These are phyloP conservation scores for Ia io DNA, from an alignment of 2,113 vertebrate species.

Conservation along the genomic window DNA sequence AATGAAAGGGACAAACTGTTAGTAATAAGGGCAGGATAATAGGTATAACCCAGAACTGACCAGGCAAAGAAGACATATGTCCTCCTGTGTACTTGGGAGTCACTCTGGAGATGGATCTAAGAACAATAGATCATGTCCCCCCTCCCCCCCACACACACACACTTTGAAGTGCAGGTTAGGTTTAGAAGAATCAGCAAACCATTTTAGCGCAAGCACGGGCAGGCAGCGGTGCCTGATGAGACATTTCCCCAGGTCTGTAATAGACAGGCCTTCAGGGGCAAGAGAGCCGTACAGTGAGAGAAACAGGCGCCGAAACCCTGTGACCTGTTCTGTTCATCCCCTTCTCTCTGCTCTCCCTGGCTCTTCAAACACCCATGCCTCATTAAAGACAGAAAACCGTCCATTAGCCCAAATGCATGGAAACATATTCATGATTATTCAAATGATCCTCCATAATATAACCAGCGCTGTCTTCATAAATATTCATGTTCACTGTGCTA, in stretches of 20 bases:
- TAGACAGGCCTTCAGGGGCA: background rate
- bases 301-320: fast-evolving
- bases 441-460: slow-evolving; percentile 57
- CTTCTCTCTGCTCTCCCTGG: background rate
- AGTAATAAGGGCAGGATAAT: background rate
- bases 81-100: background rate
- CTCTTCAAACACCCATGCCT: slow-evolving; percentile 43
- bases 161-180: background rate
- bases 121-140: background rate
- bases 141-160: no score
- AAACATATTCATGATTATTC: slow-evolving; percentile 76
- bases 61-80: background rate
- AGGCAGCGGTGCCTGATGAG: background rate
- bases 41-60: background rate
- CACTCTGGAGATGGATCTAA: background rate
- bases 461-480: slow-evolving; percentile 60
- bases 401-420: slow-evolving; percentile 66
- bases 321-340: background rate
- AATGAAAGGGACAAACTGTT: background rate
- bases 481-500: slow-evolving; percentile 69
- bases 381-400: slow-evolving; percentile 60
- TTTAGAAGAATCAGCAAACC: background rate
- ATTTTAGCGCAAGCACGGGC: background rate
- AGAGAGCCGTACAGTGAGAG: background rate
- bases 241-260: background rate